A percentile compares a stretch with the other conserved stretches of the same genome.
Evolutionary conservation across 2,888 invertebrate species (phyloP).

Genomic region (Liodrosophila aerea): DNA sequence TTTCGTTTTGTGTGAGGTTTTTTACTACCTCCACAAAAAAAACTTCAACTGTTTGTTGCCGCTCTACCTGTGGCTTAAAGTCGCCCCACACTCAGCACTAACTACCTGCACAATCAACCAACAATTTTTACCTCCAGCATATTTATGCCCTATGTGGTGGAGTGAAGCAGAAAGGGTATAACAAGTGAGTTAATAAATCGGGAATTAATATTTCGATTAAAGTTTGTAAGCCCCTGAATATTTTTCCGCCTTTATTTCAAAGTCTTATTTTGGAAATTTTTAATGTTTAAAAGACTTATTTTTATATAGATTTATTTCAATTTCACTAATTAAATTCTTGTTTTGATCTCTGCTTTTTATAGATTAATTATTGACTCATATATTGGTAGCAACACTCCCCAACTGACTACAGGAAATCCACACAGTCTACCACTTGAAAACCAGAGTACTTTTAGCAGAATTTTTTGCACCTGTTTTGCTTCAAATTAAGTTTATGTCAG

Average conservation of each 20-base stretch:
- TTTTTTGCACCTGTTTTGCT: conserved; percentile 50
- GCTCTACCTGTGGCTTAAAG: conserved; percentile 74
- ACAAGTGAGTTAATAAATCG: neutral
- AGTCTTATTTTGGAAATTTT: too few relatives aligned
- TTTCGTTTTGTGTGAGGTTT: conserved; percentile 54
- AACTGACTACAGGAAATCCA: neutral
- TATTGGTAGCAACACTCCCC: too few relatives aligned
- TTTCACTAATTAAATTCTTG: too few relatives aligned
- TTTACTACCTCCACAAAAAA: conserved; percentile 37
- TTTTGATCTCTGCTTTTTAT: too few relatives aligned
- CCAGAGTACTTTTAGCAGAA: neutral
- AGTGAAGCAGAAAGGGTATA: neutral
- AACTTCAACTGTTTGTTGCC: conserved; percentile 71
- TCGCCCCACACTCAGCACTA: conserved; percentile 12
- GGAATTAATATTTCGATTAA: too few relatives aligned
- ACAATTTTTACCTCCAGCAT: conserved; percentile 33
- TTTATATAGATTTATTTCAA: too few relatives aligned
- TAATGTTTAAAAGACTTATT: too few relatives aligned
- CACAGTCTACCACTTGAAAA: too few relatives aligned
- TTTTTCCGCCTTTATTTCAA: too few relatives aligned
- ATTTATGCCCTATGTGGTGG: conserved; percentile 16
- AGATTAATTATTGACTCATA: too few relatives aligned
- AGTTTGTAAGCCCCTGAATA: too few relatives aligned
- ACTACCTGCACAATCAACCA: conserved; percentile 52
- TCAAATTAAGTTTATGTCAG: conserved; percentile 72